Percentiles rank a stretch among this genome's conserved stretches.
phyloP scores from a whole-genome alignment of 2,888 invertebrate genomes.

The Hyles lineata region DNA sequence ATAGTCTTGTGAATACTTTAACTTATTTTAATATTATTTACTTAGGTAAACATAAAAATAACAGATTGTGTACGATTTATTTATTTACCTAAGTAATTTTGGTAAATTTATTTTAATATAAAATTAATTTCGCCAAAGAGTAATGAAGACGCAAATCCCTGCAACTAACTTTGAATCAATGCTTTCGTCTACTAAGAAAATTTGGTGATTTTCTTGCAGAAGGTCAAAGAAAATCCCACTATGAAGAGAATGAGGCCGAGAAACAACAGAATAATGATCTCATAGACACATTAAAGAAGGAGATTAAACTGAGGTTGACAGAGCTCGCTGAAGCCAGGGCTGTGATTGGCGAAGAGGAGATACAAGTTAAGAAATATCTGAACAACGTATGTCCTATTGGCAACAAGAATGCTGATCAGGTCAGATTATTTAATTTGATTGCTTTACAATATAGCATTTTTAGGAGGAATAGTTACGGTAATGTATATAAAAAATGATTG shows the following conservation, averaged over 20 bases:
- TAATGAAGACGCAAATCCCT: no score
- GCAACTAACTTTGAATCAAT: background rate
- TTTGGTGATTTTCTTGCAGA: slow-evolving; percentile 79
- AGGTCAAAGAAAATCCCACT: slow-evolving; percentile 93
- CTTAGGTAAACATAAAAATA: no score
- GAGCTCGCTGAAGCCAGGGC: slow-evolving; percentile 85
- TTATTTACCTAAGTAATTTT: no score
- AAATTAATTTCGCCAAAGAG: no score
- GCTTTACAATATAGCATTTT: no score
- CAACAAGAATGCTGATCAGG: slow-evolving; percentile 75
- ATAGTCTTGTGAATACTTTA: background rate
- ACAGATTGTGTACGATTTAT: no score
- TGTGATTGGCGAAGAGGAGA: slow-evolving; percentile 78
- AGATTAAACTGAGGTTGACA: slow-evolving; percentile 86
- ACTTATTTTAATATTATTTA: no score
- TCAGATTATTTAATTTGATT: slow-evolving; percentile 39
- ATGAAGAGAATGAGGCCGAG: slow-evolving; percentile 91
- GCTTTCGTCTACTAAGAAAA: background rate
- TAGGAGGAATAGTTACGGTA: no score
- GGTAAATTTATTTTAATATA: no score
- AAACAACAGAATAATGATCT: slow-evolving; percentile 89
- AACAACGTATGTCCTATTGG: slow-evolving; percentile 75
- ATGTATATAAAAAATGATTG: no score
- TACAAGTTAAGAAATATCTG: slow-evolving; percentile 75
- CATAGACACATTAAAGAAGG: slow-evolving; percentile 89